These are phyloP conservation scores for Tholera decimalis DNA, from an alignment of 2,888 invertebrate species.

Conservation along the genomic window DNA sequence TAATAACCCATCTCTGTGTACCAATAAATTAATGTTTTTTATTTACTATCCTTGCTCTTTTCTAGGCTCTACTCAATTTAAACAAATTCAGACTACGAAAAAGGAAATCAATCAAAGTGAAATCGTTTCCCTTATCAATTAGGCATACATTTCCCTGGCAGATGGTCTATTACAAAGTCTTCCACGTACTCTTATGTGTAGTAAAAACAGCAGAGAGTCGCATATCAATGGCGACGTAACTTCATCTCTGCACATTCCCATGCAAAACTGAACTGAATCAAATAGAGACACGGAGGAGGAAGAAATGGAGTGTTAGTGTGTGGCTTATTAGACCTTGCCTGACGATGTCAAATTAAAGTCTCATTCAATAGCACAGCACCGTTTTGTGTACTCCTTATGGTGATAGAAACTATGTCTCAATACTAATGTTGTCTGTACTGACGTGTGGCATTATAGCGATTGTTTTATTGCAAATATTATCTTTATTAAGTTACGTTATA, in stretches of 20 bases:
- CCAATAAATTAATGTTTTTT: too few species aligned
- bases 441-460: too few species aligned
- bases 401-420: too few species aligned
- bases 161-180: slow-evolving; percentile 53
- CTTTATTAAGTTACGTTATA: too few species aligned
- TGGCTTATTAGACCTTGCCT: too few species aligned
- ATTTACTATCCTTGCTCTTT: neutral
- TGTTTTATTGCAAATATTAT: too few species aligned
- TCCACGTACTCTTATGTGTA: slow-evolving; percentile 61
- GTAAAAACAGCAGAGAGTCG: slow-evolving; percentile 58
- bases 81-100: neutral
- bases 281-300: slow-evolving; percentile 21
- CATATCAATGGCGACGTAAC: slow-evolving; percentile 64
- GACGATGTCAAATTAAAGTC: neutral
- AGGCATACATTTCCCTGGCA: slow-evolving; percentile 37
- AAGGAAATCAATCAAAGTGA: slow-evolving; percentile 35
- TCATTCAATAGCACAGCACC: neutral
- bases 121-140: slow-evolving; percentile 38
- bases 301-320: slow-evolving; percentile 19
- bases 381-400: neutral
- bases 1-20: too few species aligned
- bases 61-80: neutral
- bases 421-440: too few species aligned
- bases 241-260: slow-evolving; percentile 66
- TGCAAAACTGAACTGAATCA: slow-evolving; percentile 62